These are phyloP conservation scores for Labia minor DNA, from an alignment of 2,888 invertebrate species.

Conservation along the genomic window DNA sequence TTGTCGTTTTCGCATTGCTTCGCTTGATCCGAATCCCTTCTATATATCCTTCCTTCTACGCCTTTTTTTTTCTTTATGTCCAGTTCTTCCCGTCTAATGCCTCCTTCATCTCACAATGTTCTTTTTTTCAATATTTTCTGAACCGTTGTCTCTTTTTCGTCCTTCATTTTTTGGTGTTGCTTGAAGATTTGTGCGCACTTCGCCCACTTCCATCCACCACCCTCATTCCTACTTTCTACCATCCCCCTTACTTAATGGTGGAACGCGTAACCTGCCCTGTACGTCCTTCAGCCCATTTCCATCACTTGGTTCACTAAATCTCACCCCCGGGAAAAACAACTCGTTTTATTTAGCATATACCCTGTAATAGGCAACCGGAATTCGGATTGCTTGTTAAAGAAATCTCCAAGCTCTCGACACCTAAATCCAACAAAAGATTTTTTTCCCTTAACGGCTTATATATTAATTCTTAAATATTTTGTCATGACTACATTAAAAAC, in stretches of 20 bases:
- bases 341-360: background rate
- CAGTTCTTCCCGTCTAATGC: background rate
- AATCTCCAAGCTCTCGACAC: background rate
- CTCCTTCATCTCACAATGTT: background rate
- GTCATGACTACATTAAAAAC: too few relatives aligned
- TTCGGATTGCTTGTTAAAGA: background rate
- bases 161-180: background rate
- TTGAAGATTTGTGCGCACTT: background rate
- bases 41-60: slow-evolving; percentile 2
- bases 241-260: background rate
- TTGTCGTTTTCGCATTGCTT: slow-evolving; percentile 8
- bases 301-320: background rate
- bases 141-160: background rate
- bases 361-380: background rate
- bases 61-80: background rate
- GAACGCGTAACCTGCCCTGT: background rate
- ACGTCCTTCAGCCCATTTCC: background rate
- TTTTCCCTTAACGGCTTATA: too few relatives aligned
- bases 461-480: too few relatives aligned
- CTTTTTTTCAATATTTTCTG: background rate
- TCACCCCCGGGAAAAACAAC: background rate
- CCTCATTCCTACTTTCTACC: too few relatives aligned
- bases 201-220: too few relatives aligned
- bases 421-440: too few relatives aligned
- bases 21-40: slow-evolving; percentile 6